Evolutionary conservation across 2,888 invertebrate species (phyloP).

Genomic region (Drosophila gaucha): DNA sequence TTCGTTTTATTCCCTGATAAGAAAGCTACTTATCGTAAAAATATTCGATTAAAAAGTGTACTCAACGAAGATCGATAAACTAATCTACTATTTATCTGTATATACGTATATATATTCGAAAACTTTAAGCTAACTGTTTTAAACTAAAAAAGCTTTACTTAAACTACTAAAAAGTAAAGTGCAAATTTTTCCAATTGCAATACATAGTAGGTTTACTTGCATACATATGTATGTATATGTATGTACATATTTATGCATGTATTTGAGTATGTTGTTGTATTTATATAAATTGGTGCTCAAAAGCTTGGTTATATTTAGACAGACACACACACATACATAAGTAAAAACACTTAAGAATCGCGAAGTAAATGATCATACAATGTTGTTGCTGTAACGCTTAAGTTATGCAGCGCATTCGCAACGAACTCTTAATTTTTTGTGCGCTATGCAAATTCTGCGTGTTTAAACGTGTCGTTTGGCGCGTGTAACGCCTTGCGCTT

Average conservation of each 20-base stretch:
- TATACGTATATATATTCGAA: too few species aligned
- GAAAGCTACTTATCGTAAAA: too few species aligned
- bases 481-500: slow-evolving; percentile 25
- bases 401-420: slow-evolving; percentile 51
- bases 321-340: slow-evolving; percentile 3
- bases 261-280: too few species aligned
- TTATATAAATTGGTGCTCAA: slow-evolving; percentile 44
- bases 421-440: slow-evolving; percentile 28
- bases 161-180: not conserved
- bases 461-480: slow-evolving; percentile 37
- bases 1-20: not conserved
- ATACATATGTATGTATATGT: not conserved
- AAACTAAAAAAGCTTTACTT: not conserved
- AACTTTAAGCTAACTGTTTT: not conserved
- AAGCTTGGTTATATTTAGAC: slow-evolving; percentile 55
- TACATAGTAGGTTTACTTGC: not conserved
- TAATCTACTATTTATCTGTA: not conserved
- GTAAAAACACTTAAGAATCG: slow-evolving; percentile 2
- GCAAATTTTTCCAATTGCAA: not conserved
- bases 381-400: slow-evolving; percentile 13
- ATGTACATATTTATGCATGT: too few species aligned
- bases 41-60: not conserved
- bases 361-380: slow-evolving; percentile 11
- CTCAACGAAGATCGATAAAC: slow-evolving; percentile 5
- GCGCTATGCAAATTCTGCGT: slow-evolving; percentile 21